Base-by-base conservation (phyloP, 2,888 invertebrate species). In the Danaus chrysippus region DNA sequence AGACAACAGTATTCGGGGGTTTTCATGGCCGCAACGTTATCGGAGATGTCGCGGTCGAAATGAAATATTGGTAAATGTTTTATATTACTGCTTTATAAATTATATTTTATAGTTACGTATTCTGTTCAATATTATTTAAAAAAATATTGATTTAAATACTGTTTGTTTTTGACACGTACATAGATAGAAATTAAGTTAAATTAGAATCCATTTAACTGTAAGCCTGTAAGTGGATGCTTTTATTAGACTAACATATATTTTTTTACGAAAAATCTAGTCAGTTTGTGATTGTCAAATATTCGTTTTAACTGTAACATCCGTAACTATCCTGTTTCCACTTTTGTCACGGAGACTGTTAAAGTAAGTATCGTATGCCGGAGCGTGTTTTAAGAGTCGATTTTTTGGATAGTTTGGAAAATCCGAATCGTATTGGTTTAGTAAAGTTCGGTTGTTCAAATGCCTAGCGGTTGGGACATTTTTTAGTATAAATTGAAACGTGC, bases 11-110 rank as follows among this genome's bases (percentile, higher is more conserved):
- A 65, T 65, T 67, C 66, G 64, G 71, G 69, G 71, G 71, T 72
- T 71, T 70, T 66, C 64, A 66, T 67, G 66, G 70, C 71, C 73
- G 64, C 75, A 68, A 65, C 64, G 68, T 72, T 72, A 74, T 72
- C 70, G 71, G 71, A 70, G 63, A 61, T 55, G 67, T 44, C 61
- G 56, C 13, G 19, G 49, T 17, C 34, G 13, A 15, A 56, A n/a
- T n/a, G 62, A 58, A 49, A 58, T 55, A 49, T 59, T 64, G 59
- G 62, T 57, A 67, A 66, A 65, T 64, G 63, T 66, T 58, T 54
- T 64, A 63, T 62, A 57, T 46, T 55, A 54, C 23, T 34, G 23
- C 23, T 34, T 34, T 34, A 6, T 34, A 8, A 34, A n/a, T n/a
- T n/a, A n/a, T n/a, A n/a, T n/a, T 34, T 34, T 3, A 23, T 23